A percentile compares a stretch with the other conserved stretches of the same genome.
Evolutionary conservation across 2,113 vertebrate species (phyloP).

Genomic region (Siniperca chuatsi): DNA sequence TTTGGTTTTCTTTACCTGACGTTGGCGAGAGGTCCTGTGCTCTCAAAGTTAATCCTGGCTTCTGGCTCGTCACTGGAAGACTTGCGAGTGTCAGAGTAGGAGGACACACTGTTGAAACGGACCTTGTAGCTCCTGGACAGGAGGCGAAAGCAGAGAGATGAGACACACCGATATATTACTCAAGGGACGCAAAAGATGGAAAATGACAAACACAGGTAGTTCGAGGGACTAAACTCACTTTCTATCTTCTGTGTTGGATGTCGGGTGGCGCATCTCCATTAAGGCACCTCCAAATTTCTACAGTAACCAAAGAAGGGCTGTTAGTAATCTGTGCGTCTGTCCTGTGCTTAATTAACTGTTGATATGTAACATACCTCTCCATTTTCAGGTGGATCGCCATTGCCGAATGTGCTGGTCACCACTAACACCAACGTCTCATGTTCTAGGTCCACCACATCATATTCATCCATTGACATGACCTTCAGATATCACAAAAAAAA

Average conservation of each 20-base stretch:
- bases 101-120: constrained; percentile 98
- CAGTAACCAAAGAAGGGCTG: constrained; percentile 11
- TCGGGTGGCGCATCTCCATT: constrained; percentile 98
- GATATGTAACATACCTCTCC: constrained; percentile 87
- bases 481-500: constrained; percentile 59
- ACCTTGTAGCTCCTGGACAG: constrained; percentile 95
- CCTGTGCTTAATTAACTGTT: neutral
- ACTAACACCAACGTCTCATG: constrained; percentile 94
- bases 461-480: constrained; percentile 98
- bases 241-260: constrained; percentile 92
- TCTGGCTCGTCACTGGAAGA: constrained; percentile 92
- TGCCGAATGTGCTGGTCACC: constrained; percentile 97
- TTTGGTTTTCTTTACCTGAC: constrained; percentile 87
- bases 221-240: constrained; percentile 86
- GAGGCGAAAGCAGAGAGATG: neutral
- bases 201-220: neutral
- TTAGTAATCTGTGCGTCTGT: neutral
- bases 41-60: constrained; percentile 93
- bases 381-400: constrained; percentile 96
- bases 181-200: neutral
- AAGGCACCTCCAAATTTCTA: constrained; percentile 96
- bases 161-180: neutral
- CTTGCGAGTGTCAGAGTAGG: constrained; percentile 92
- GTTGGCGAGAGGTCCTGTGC: constrained; percentile 94
- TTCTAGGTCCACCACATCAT: constrained; percentile 94